These are phyloP conservation scores for Choloepus didactylus DNA, from an alignment of 2,797 vertebrate species.

Conservation along the genomic window DNA sequence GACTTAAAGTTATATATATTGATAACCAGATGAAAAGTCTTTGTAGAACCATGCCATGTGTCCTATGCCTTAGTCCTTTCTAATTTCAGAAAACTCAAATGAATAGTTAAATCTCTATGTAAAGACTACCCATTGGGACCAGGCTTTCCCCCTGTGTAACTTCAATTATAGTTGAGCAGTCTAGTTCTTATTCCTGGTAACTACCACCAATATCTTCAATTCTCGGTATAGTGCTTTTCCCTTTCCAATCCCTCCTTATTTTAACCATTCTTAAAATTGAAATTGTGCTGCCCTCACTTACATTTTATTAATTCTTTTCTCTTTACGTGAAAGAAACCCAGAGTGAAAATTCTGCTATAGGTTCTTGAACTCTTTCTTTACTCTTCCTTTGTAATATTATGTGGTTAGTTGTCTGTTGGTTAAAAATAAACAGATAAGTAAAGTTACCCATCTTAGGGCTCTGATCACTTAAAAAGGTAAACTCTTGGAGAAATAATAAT, in stretches of 20 bases:
- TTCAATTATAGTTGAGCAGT: background rate
- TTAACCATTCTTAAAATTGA: conserved; percentile 2
- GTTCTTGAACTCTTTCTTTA: background rate
- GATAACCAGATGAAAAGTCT: background rate
- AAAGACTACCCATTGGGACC: background rate
- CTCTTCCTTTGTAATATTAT: background rate
- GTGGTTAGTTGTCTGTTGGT: background rate
- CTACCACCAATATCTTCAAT: background rate
- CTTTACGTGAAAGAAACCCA: background rate
- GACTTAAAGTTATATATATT: background rate
- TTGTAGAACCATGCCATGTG: background rate
- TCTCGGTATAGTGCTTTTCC: background rate
- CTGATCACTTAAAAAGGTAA: background rate
- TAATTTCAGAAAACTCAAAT: background rate
- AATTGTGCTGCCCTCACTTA: background rate
- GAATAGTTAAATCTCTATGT: background rate
- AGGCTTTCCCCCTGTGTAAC: background rate
- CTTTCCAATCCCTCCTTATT: background rate
- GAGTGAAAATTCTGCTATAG: background rate
- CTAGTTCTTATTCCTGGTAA: background rate
- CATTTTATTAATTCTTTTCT: background rate
- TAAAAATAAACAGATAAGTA: background rate
- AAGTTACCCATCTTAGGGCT: background rate
- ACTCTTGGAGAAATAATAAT: background rate
- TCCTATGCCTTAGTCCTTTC: background rate